phyloP scores from a whole-genome alignment of 2,113 vertebrate species.

The Grammomys dolichurus region DNA sequence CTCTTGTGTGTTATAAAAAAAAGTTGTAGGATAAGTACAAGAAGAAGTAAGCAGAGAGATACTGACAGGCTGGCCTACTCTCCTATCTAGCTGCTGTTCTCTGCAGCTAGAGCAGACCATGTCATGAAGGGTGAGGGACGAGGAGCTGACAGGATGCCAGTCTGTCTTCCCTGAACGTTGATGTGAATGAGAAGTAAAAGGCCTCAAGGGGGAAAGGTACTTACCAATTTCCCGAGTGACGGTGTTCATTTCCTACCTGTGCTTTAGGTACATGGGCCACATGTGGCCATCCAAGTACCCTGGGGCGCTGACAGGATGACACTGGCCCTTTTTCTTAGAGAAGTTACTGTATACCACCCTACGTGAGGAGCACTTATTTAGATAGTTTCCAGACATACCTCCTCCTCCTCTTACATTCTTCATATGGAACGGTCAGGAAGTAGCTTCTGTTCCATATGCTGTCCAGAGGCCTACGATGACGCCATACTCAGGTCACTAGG shows the following conservation, averaged over 20 bases:
- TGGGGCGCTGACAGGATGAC: neutral
- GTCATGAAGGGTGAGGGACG: neutral
- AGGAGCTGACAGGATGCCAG: neutral
- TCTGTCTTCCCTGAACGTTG: neutral
- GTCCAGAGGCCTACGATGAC: slow-evolving; percentile 90
- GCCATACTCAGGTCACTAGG: slow-evolving; percentile 69
- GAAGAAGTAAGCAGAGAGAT: neutral
- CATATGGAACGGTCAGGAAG: slow-evolving; percentile 94
- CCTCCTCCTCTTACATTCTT: slow-evolving; percentile 94
- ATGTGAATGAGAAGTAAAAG: neutral
- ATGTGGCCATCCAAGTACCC: slow-evolving; percentile 95
- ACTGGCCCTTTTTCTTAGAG: neutral
- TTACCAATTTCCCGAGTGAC: slow-evolving; percentile 87
- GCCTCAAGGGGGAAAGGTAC: neutral
- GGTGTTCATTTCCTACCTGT: slow-evolving; percentile 90
- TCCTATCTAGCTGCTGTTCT: neutral
- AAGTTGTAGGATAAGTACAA: slow-evolving; percentile 10
- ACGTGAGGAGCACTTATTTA: neutral
- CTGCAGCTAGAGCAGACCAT: neutral
- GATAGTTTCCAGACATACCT: slow-evolving; percentile 85
- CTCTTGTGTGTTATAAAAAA: neutral
- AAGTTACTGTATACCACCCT: neutral
- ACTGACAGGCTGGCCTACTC: neutral
- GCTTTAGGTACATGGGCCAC: slow-evolving; percentile 97
- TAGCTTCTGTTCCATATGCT: slow-evolving; percentile 92